A percentile compares a stretch with the other conserved stretches of the same genome.
phyloP scores from a whole-genome alignment of 2,113 vertebrate species.

The Menura novaehollandiae region DNA sequence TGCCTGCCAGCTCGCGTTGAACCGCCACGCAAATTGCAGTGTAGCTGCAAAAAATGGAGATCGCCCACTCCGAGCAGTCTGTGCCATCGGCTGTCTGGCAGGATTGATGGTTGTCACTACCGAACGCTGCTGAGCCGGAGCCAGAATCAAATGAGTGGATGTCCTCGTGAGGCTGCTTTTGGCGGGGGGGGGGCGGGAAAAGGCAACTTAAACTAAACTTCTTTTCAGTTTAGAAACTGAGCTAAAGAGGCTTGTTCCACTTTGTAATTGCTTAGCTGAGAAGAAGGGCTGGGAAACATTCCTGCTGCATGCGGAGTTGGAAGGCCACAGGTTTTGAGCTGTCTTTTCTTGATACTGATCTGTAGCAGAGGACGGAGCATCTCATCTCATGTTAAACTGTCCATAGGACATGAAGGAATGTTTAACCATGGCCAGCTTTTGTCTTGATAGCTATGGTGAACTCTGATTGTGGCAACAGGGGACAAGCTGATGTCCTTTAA shows the following conservation, averaged over 20 bases:
- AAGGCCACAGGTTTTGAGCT: background rate
- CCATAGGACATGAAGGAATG: background rate
- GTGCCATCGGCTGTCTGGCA: conserved; percentile 60
- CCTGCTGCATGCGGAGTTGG: background rate
- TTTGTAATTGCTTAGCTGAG: background rate
- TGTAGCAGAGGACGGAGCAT: background rate
- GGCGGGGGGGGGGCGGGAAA: background rate
- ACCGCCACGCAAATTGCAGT: background rate
- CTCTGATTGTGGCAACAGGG: background rate
- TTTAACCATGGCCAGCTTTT: background rate
- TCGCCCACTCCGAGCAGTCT: conserved; percentile 50
- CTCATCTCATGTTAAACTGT: background rate
- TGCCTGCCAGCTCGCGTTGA: background rate
- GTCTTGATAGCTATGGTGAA: background rate
- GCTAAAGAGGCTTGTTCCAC: background rate
- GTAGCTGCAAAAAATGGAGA: conserved; percentile 11
- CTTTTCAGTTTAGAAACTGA: conserved; percentile 30
- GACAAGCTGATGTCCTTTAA: background rate
- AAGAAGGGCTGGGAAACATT: background rate
- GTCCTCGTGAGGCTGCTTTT: conserved; percentile 43
- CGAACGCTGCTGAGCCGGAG: conserved; percentile 23
- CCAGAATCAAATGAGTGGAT: conserved; percentile 48
- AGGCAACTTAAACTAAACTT: background rate
- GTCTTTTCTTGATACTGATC: background rate
- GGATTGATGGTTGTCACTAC: conserved; percentile 61